phyloP scores from a whole-genome alignment of 2,888 invertebrate species.

The Luperina testacea region DNA sequence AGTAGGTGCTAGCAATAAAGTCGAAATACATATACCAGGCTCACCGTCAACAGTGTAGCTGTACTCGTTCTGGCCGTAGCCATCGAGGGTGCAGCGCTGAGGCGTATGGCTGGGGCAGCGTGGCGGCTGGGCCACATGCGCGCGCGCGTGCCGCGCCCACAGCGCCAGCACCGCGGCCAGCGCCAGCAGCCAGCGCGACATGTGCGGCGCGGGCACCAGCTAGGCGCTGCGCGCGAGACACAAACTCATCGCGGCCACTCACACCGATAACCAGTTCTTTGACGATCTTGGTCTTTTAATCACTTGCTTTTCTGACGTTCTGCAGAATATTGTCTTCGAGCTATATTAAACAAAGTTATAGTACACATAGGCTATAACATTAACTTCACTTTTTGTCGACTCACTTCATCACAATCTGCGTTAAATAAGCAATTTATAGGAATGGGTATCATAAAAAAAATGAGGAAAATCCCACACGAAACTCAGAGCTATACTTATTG shows the following conservation, averaged over 20 bases:
- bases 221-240: constrained; percentile 1
- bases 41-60: constrained; percentile 52
- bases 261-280: not conserved
- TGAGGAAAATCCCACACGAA: constrained; percentile 51
- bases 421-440: not conserved
- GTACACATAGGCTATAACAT: not conserved
- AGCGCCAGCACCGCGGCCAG: constrained; percentile 12
- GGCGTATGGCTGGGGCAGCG: constrained; percentile 6
- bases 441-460: constrained; percentile 42
- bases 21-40: not conserved
- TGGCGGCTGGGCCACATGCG: constrained; percentile 2
- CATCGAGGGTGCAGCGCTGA: constrained; percentile 16
- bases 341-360: not conserved
- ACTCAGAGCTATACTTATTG: not conserved
- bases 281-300: not conserved
- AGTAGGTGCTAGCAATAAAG: not conserved
- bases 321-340: not conserved
- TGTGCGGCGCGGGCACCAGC: not conserved
- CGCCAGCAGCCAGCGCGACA: constrained; percentile 22
- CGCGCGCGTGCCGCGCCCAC: not conserved
- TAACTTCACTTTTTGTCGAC: constrained; percentile 2
- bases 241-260: constrained; percentile 20
- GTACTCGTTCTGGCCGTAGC: constrained; percentile 26
- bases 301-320: constrained; percentile 8
- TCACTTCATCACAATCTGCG: constrained; percentile 31